Evolutionary conservation across 1,140 invertebrate species (phyloP), one percentile per base, ranked within the genome.

Genomic region (Lordiphosa mommai): DNA sequence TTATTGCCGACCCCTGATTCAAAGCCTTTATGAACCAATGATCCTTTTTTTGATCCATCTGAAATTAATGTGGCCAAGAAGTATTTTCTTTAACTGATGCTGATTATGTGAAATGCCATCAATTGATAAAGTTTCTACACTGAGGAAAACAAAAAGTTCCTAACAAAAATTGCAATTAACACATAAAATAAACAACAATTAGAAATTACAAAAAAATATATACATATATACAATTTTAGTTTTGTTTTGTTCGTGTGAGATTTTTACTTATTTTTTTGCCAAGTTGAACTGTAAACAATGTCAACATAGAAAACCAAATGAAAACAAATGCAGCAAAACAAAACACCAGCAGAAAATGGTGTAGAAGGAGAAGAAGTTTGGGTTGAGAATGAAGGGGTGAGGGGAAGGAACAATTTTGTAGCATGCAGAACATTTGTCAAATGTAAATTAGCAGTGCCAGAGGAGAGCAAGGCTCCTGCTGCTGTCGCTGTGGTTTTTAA

Each of bases 231-330:
- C 0, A 3, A 16, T 13, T 51, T 30, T 52, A 8, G 32, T 53
- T 53, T 32, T 20, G 32, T 65, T 48, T 52, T 65, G 65, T 60
- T 74, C 51, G 61, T 76, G 66, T 71, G 72, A 71, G 61, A 77
- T 80, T 79, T 79, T 73, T 66, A 72, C 74, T 79, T 80, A 79
- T 80, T 82, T 43, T 79, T 60, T 68, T 69, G 55, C 71, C 71
- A 80, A 80, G 76, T 80, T 80, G 76, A 82, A 80, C 74, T 66
- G 74, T 82, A 80, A 80, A 80, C 76, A 80, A 70, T 79, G 73
- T 82, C 70, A 79, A 65, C 70, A 60, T 59, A 60, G 67, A 59
- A 37, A 70, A 61, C 70, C 65, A 80, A 80, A 80, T 80, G 76
- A 82, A 80, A 80, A 80, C 74, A 82, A 80, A 80, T 80, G 74